Evolutionary conservation across 2,797 vertebrate genomes (phyloP).

Genomic region (Tapirus indicus): DNA sequence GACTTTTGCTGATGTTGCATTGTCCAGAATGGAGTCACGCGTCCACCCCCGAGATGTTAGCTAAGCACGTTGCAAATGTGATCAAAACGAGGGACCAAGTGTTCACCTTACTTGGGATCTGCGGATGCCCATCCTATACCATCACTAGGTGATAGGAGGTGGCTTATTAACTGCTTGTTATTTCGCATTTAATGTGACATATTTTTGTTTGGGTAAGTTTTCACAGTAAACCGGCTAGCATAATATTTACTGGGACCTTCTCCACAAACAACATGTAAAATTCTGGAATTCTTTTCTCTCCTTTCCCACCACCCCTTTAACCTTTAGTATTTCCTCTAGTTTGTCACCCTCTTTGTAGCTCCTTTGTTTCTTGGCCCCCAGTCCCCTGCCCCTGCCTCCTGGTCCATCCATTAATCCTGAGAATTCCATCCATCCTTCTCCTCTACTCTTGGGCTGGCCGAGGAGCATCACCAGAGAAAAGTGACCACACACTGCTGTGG

Average conservation of each 20-base stretch:
- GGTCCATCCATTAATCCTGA: not conserved
- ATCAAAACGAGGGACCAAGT: not conserved
- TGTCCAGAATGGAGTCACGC: rapidly evolving
- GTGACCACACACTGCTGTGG: not conserved
- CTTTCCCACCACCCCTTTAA: not conserved
- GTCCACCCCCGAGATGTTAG: not conserved
- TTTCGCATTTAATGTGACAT: not conserved
- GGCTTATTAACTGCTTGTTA: not conserved
- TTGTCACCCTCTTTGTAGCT: not conserved
- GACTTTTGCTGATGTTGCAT: not conserved
- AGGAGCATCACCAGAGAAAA: too few relatives aligned
- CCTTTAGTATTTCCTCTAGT: not conserved
- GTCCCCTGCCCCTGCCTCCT: too few relatives aligned
- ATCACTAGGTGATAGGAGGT: too few relatives aligned
- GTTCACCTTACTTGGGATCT: not conserved
- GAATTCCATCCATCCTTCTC: rapidly evolving
- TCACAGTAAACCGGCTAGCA: not conserved
- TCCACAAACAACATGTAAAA: not conserved
- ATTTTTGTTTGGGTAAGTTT: not conserved
- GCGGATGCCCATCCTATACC: rapidly evolving
- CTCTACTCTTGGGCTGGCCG: not conserved
- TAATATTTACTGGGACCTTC: not conserved
- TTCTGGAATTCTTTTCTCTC: not conserved
- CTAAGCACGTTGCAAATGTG: too few relatives aligned
- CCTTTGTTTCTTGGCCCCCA: not conserved